A percentile compares a stretch with the other conserved stretches of the same genome.
Conservation (phyloP, 2,797 vertebrate species). For the Phylloscopus collybita region DNA sequence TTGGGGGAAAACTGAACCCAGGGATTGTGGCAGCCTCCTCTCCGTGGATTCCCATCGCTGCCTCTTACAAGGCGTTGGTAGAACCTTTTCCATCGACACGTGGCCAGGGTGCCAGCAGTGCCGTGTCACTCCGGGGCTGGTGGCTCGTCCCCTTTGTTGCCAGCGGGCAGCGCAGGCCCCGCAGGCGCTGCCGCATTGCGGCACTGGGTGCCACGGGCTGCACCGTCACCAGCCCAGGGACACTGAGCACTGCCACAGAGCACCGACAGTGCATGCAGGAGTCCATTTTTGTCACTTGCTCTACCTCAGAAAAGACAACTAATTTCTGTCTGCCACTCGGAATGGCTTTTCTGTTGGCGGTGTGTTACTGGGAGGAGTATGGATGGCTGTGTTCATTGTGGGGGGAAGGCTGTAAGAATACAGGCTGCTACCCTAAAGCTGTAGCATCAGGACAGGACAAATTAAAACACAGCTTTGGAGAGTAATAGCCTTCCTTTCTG, state of each 20-base stretch:
- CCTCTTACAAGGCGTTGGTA: background rate
- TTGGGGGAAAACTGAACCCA: accelerated
- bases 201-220: background rate
- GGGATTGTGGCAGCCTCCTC: background rate
- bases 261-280: background rate
- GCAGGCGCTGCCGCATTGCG: constrained; percentile 66
- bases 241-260: background rate
- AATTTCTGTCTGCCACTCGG: background rate
- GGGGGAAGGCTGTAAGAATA: background rate
- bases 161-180: background rate
- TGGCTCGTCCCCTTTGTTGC: background rate
- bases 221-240: background rate
- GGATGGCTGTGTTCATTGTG: background rate
- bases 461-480: background rate
- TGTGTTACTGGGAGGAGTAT: background rate
- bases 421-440: background rate
- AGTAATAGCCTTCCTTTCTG: background rate
- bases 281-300: background rate
- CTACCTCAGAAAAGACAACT: background rate
- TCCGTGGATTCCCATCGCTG: accelerated
- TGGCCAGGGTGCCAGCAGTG: background rate
- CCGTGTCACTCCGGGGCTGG: background rate
- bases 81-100: accelerated
- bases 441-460: background rate
- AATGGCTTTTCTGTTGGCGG: background rate